phyloP scores from a whole-genome alignment of 1,140 invertebrate genomes.

The Teleopsis dalmanni region DNA sequence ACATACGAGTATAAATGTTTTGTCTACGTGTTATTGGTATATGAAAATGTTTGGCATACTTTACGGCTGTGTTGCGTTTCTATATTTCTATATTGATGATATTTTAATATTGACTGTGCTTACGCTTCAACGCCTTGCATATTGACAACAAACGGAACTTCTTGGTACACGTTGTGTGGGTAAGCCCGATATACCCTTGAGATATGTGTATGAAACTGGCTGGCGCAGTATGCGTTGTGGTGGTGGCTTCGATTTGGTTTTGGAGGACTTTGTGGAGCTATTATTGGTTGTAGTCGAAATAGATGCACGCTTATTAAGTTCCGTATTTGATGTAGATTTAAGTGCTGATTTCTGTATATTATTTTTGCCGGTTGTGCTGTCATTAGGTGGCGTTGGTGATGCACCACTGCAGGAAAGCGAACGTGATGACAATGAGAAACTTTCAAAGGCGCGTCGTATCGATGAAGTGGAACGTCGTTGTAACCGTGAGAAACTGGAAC shows the following conservation, averaged over 20 bases:
- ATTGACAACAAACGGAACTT: constrained; percentile 41
- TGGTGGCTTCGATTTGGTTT: constrained; percentile 49
- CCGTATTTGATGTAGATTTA: constrained; percentile 31
- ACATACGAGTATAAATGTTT: no score
- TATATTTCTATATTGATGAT: no score
- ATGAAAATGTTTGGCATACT: no score
- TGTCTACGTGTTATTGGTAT: no score
- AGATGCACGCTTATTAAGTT: constrained; percentile 21
- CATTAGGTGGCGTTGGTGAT: constrained; percentile 29
- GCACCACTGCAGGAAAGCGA: constrained; percentile 55
- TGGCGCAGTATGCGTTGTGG: constrained; percentile 59
- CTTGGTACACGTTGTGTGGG: constrained; percentile 69
- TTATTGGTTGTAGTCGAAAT: constrained; percentile 10
- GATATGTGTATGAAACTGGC: constrained; percentile 69
- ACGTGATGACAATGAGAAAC: constrained; percentile 53
- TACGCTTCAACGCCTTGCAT: constrained; percentile 34
- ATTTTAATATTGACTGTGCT: no score
- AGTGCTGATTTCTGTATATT: constrained; percentile 34
- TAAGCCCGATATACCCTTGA: constrained; percentile 67
- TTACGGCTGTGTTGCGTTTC: no score
- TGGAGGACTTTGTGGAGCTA: constrained; percentile 16
- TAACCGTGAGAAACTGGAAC: constrained; percentile 47
- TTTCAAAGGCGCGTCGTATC: constrained; percentile 62
- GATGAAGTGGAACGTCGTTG: constrained; percentile 57
- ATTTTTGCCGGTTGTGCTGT: background rate